Conservation (phyloP, 1,140 invertebrate species). For the Leptopilina boulardi region DNA sequence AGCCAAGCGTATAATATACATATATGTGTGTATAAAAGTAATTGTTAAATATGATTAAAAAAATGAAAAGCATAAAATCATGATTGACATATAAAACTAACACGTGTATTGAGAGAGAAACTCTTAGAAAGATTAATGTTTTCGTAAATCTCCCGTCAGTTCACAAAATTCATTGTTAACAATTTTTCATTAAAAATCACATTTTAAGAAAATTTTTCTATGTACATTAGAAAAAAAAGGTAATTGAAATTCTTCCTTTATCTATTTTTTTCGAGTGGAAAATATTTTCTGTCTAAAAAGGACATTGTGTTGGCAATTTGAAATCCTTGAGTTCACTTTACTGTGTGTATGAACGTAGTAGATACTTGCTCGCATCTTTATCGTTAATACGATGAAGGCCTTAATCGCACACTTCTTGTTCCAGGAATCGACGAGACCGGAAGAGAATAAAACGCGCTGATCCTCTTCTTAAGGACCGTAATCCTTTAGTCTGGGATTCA, state of each 20-base stretch:
- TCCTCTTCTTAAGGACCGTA: conserved; percentile 15
- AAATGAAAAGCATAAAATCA: too few species aligned
- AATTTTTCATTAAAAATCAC: background rate
- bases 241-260: background rate
- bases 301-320: background rate
- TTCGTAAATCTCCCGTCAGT: too few species aligned
- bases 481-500: background rate
- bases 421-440: conserved; percentile 7
- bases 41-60: too few species aligned
- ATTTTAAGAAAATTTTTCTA: background rate
- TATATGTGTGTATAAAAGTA: too few species aligned
- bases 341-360: background rate
- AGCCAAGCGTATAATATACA: too few species aligned
- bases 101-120: background rate
- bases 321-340: conserved; percentile 24
- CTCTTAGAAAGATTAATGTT: background rate
- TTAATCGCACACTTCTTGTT: conserved; percentile 26
- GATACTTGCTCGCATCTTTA: too few species aligned
- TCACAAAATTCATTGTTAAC: too few species aligned
- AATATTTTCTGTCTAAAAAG: background rate
- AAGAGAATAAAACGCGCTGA: conserved; percentile 26
- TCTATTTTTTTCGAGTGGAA: background rate
- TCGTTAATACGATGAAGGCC: background rate
- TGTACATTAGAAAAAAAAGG: background rate
- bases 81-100: too few species aligned